Evolutionary conservation across 2,113 vertebrate species (phyloP), one percentile per base, ranked within the genome.

Genomic region (Pleuronectes platessa): DNA sequence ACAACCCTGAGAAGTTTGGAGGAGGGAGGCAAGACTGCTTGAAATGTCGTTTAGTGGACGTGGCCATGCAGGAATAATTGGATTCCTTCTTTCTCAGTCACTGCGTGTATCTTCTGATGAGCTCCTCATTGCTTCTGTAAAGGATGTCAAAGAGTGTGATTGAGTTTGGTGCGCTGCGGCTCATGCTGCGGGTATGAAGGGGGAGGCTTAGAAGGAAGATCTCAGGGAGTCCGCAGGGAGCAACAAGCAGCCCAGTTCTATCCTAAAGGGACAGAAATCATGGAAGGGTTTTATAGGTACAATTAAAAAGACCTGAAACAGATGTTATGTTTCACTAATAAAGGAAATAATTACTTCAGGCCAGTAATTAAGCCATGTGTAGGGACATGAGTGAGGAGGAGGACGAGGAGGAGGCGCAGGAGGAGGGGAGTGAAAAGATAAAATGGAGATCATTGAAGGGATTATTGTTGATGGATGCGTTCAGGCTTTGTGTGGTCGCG

Each of bases 261-360:
- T 92, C 92, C 93, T 93, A 92, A 94, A 93, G 93, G 91, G 92
- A 92, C 86, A 89, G 86, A 93, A 92, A 92, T 90, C 92, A 92
- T 88, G 90, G 86, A 89, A 79, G 90, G 86, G 61, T 92, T 95
- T 94, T 95, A 94, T 93, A 93, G 92, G 89, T 90, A 88, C 88
- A 90, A 89, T 93, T 93, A 94, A 93, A 92, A 93, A 93, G 92
- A 92, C 90, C 88, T 78, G 82, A 93, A 94, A 94, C 93, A 95
- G 93, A 93, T 94, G 93, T 93, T 92, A 86, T 67, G 79, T 91
- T 90, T 90, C 83, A 85, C 92, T 93, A 93, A 93, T 92, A 93
- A 93, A 94, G 92, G 84, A 93, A 93, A 93, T 93, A 93, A 94
- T 94, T 93, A 93, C 91, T 94, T 89, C 84, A 84, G 84, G 90